Percentiles rank a stretch among this genome's conserved stretches.
These are phyloP conservation scores for Erebia aethiops DNA, from an alignment of 2,888 invertebrate genomes.

Conservation along the genomic window DNA sequence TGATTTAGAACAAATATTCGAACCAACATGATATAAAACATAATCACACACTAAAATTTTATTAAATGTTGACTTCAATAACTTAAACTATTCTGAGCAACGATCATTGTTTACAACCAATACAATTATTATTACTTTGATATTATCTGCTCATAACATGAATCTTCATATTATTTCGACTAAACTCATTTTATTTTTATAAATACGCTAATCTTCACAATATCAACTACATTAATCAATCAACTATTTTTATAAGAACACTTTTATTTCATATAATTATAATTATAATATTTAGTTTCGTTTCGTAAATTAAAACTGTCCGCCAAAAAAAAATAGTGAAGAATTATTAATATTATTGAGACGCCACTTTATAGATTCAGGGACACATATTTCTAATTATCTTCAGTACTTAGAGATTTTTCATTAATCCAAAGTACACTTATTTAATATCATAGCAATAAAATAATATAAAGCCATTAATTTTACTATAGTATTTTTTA, in stretches of 20 bases:
- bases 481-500: no score
- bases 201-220: conserved; percentile 15
- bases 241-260: conserved; percentile 70
- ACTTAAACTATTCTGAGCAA: conserved; percentile 53
- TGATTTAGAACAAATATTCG: background rate
- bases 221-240: conserved; percentile 41
- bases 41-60: background rate
- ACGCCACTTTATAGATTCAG: conserved; percentile 17
- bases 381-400: background rate
- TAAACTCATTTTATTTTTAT: conserved; percentile 17
- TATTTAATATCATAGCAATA: no score
- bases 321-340: conserved; percentile 29
- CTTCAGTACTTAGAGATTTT: background rate
- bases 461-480: no score
- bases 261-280: conserved; percentile 73
- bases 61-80: conserved; percentile 13
- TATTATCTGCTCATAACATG: conserved; percentile 19
- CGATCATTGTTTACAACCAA: conserved; percentile 51
- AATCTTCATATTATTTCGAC: conserved; percentile 15
- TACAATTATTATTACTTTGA: conserved; percentile 38
- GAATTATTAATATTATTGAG: conserved; percentile 26
- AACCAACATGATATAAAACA: background rate
- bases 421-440: no score
- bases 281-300: conserved; percentile 48
- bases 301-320: conserved; percentile 47